Evolutionary conservation across 2,113 vertebrate species (phyloP).

Genomic region (Bujurquina vittata): DNA sequence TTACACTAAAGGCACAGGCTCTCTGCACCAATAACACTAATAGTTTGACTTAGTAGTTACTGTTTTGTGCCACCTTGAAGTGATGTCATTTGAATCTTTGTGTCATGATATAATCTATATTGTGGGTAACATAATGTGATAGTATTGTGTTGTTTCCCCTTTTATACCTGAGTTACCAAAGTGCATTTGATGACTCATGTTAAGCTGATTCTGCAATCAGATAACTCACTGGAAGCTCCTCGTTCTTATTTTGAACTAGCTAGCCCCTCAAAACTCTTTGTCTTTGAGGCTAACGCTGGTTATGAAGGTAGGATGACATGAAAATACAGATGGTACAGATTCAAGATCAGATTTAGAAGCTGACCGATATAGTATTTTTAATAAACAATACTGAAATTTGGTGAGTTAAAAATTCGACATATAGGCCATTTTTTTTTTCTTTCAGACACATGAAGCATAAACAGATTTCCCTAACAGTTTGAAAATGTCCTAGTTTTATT

Average conservation of each 20-base stretch:
- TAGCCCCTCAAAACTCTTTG: background rate
- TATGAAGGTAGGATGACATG: background rate
- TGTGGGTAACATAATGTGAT: background rate
- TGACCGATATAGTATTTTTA: background rate
- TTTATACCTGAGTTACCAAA: too few relatives aligned
- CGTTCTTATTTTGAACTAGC: background rate
- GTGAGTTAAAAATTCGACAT: too few relatives aligned
- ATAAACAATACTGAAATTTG: too few relatives aligned
- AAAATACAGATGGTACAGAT: background rate
- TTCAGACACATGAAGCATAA: too few relatives aligned
- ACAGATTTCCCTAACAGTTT: too few relatives aligned
- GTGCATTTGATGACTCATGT: too few relatives aligned
- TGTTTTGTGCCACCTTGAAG: background rate
- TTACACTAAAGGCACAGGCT: rapidly evolving
- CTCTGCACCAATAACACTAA: background rate
- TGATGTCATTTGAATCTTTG: too few relatives aligned
- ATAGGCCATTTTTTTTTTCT: background rate
- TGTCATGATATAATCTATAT: too few relatives aligned
- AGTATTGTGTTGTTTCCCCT: background rate
- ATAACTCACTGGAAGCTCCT: background rate
- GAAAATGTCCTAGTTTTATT: too few relatives aligned
- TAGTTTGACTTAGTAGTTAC: background rate
- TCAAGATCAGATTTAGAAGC: background rate
- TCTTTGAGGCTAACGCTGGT: background rate
- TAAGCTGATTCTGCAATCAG: too few relatives aligned